Conservation (phyloP, 2,888 invertebrate genomes). For the Aphelenchoides bicaudatus region DNA sequence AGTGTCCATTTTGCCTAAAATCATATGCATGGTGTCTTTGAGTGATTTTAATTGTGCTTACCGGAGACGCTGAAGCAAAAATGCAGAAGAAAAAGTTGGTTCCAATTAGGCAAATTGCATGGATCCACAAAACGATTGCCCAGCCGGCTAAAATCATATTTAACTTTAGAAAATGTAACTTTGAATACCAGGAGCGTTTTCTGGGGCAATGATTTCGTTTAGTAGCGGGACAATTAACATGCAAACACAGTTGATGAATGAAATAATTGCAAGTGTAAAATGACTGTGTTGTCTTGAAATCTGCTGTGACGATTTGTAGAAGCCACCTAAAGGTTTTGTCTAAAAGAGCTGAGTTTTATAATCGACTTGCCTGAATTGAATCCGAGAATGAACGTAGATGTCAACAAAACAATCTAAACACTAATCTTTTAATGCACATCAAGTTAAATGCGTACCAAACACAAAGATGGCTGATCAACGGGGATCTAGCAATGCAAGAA, state of each 20-base stretch:
- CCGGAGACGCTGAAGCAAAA: conserved; percentile 48
- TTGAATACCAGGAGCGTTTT: conserved; percentile 33
- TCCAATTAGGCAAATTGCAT: conserved; percentile 46
- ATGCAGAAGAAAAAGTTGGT: conserved; percentile 54
- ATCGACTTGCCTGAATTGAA: conserved; percentile 47
- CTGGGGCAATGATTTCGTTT: conserved; percentile 41
- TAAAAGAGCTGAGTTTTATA: not conserved
- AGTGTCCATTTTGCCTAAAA: conserved; percentile 55
- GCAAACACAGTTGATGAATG: conserved; percentile 54
- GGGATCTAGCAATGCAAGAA: conserved; percentile 44
- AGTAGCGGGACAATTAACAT: conserved; percentile 56
- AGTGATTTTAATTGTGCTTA: no score
- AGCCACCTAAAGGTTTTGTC: conserved; percentile 31
- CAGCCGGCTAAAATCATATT: conserved; percentile 34
- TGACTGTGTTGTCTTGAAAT: conserved; percentile 56
- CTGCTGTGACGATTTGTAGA: conserved; percentile 52
- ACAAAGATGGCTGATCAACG: conserved; percentile 17
- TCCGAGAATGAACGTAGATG: conserved; percentile 58
- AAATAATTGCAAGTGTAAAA: conserved; percentile 58
- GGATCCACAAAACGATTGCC: conserved; percentile 52
- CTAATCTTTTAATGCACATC: conserved; percentile 1
- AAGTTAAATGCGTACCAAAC: conserved; percentile 23
- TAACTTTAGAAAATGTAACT: not conserved
- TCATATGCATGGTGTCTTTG: no score
- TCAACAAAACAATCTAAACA: conserved; percentile 40